Conservation (phyloP, 1,140 invertebrate genomes). For the Drosophila melanica region DNA sequence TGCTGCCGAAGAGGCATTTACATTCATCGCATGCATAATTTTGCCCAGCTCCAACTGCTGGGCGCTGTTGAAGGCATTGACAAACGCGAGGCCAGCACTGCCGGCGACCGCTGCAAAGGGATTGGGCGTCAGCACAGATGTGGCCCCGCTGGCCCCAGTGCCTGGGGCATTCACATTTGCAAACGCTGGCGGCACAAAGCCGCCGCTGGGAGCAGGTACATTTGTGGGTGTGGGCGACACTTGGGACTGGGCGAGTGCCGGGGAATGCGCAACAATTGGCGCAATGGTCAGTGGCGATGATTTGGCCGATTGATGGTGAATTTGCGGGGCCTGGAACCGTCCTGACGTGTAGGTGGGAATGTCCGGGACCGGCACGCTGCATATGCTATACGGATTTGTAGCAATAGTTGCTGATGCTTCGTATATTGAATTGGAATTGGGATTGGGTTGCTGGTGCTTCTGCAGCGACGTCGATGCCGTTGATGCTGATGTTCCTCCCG, state of each 20-base stretch:
- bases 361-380: constrained; percentile 42
- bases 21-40: constrained; percentile 70
- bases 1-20: constrained; percentile 15
- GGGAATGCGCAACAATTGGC: constrained; percentile 35
- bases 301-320: constrained; percentile 54
- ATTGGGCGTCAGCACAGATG: constrained; percentile 74
- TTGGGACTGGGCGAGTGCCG: constrained; percentile 41
- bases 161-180: constrained; percentile 45
- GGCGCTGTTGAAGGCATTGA: constrained; percentile 61
- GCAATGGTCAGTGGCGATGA: constrained; percentile 64
- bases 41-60: constrained; percentile 73
- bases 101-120: constrained; percentile 61
- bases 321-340: constrained; percentile 70
- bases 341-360: constrained; percentile 60
- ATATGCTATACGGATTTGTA: constrained; percentile 52
- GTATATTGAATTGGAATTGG: constrained; percentile 36
- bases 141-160: constrained; percentile 23
- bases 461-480: constrained; percentile 43
- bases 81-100: constrained; percentile 61
- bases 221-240: constrained; percentile 66
- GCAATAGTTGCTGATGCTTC: constrained; percentile 27
- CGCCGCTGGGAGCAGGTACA: constrained; percentile 81
- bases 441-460: constrained; percentile 40
- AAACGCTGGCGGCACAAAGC: constrained; percentile 73
- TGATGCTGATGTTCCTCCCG: constrained; percentile 39